phyloP scores from a whole-genome alignment of 2,888 invertebrate genomes.

The Melanargia galathea region DNA sequence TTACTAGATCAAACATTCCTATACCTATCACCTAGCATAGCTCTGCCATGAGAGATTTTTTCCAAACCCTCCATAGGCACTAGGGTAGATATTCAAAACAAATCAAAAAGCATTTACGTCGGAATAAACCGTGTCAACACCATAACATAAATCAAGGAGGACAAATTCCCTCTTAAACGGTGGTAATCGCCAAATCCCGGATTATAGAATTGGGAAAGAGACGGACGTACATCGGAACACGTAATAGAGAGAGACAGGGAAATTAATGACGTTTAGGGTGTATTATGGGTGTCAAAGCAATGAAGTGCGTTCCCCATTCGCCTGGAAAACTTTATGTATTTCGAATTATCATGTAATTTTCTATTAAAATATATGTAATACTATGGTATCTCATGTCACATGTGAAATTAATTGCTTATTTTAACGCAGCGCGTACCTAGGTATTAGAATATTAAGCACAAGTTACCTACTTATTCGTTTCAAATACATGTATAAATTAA shows the following conservation, averaged over 20 bases:
- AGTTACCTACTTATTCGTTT: too few species aligned
- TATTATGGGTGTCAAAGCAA: conserved; percentile 47
- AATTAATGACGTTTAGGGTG: conserved; percentile 47
- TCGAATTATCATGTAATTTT: too few species aligned
- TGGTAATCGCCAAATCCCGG: conserved; percentile 50
- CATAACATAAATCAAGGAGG: conserved; percentile 19
- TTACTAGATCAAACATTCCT: too few species aligned
- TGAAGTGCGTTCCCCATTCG: conserved; percentile 10
- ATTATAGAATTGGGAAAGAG: conserved; percentile 60
- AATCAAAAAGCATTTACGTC: conserved; percentile 17
- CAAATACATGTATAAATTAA: too few species aligned
- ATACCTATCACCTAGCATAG: too few species aligned
- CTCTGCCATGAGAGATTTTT: too few species aligned
- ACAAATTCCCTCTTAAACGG: conserved; percentile 33
- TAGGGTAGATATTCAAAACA: conserved; percentile 12
- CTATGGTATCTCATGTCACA: too few species aligned
- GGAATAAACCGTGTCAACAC: conserved; percentile 18
- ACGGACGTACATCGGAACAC: conserved; percentile 32
- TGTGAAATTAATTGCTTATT: too few species aligned
- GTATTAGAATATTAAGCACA: too few species aligned
- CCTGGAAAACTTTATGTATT: neutral
- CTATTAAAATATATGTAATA: too few species aligned
- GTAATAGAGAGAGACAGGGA: conserved; percentile 45
- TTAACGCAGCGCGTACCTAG: too few species aligned
- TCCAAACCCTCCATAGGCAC: too few species aligned